Percentiles rank a stretch among this genome's conserved stretches.
Evolutionary conservation across 2,888 invertebrate genomes (phyloP).

Genomic region (Chrysolina oricalcia): DNA sequence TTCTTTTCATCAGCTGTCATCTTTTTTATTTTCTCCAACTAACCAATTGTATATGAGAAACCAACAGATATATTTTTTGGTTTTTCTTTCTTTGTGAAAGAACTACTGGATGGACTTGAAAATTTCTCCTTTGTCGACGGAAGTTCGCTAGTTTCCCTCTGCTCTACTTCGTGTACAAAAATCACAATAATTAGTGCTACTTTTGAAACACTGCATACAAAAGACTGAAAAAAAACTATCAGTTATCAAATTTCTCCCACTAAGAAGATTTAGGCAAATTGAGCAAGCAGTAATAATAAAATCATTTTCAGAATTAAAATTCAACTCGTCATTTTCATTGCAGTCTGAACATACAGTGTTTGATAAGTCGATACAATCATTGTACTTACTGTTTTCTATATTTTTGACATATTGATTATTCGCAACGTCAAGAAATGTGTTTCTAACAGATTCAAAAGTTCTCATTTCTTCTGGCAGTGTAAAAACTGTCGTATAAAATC

Average conservation of each 20-base stretch:
- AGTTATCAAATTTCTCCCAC: too few relatives aligned
- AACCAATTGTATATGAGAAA: background rate
- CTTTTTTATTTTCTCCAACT: background rate
- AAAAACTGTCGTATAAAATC: conserved; percentile 2
- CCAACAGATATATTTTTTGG: background rate
- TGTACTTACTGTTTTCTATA: background rate
- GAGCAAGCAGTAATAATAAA: background rate
- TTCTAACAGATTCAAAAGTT: background rate
- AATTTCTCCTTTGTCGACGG: background rate
- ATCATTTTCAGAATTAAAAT: conserved; percentile 13
- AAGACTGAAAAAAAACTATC: background rate
- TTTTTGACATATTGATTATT: background rate
- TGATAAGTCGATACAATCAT: background rate
- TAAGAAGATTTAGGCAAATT: background rate
- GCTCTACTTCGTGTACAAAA: background rate
- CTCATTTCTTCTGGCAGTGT: conserved; percentile 8
- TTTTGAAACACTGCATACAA: background rate
- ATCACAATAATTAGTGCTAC: background rate
- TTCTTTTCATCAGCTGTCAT: conserved; percentile 7
- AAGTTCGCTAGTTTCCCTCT: background rate
- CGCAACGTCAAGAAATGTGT: conserved; percentile 1
- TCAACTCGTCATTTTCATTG: background rate
- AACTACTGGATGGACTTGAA: background rate
- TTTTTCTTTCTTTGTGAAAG: background rate
- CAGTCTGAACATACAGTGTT: background rate